Base-by-base conservation (phyloP, 1,140 invertebrate species). In the Ceratina australensis region DNA sequence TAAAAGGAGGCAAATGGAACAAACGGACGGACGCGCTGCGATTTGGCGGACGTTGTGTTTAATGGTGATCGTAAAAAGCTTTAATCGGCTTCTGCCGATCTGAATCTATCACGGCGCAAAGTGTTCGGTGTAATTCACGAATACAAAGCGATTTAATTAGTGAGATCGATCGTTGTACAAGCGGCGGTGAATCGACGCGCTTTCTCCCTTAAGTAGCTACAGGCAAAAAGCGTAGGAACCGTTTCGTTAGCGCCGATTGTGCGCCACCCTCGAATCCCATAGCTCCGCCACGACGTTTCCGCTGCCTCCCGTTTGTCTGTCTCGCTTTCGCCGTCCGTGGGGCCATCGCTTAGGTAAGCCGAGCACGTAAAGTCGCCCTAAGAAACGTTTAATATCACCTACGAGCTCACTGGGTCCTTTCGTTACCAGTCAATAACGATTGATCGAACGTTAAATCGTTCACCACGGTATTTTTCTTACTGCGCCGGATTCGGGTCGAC, bases 91-190 rank as follows among this genome's bases (percentile, higher is more conserved):
- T 26, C 33, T 28, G 33, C 10, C 18, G 49, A 65, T 73, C 33
- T 22, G 52, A 56, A 73, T 73, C 61, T 60, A 66, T 78, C 61
- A 50, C 71, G 18, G 33, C 26, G 59, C 50, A 26, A 47, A 78
- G 61, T 24, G 61, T 26, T 50, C 63, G 33, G 33, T 28, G 71
- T 79, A 76, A 76, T 69, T 68, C 57, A 60, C 61, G 64, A 54
- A 64, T 75, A 68, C 72, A 69, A 79, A 79, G 52, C 59, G 78
- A 79, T 79, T 69, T 79, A 79, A 79, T 79, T 79, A 67, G 24
- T 22, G 33, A 57, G 63, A 79, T 79, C 72, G 78, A 79, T 79
- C 47, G 72, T 10, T 16, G 22, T 42, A 26, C 20, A 26, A 22
- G 8, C 5, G 8, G 57, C 8, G 16, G 7, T 3, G 15, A 42